Evolutionary conservation across 2,797 vertebrate species (phyloP).

Genomic region (Lepus oiostolus): DNA sequence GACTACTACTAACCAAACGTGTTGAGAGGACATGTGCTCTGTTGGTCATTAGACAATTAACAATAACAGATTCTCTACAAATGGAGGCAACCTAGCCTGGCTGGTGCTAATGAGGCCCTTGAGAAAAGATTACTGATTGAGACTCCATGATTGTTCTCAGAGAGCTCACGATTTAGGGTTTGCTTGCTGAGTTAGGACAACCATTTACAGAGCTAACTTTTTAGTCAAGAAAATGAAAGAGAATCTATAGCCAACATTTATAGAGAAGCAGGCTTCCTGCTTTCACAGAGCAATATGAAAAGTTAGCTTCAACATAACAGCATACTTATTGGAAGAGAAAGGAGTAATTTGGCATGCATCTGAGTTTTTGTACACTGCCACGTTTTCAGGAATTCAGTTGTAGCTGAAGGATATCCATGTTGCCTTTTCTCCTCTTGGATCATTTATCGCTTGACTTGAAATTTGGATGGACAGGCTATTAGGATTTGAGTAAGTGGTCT

Average conservation of each 20-base stretch:
- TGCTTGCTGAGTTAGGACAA: conserved; percentile 4
- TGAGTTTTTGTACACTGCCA: background rate
- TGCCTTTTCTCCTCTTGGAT: background rate
- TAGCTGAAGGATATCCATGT: background rate
- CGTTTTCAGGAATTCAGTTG: conserved; percentile 45
- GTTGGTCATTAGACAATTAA: conserved; percentile 11
- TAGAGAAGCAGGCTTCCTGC: background rate
- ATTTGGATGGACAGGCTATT: background rate
- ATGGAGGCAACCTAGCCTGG: background rate
- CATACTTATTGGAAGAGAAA: background rate
- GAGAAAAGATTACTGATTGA: conserved; percentile 26
- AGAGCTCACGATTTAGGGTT: background rate
- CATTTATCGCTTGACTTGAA: background rate
- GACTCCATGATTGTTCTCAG: background rate
- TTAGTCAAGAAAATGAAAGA: conserved; percentile 50
- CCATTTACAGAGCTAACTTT: conserved; percentile 47
- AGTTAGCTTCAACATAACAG: background rate
- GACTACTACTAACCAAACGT: background rate
- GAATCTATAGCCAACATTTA: background rate
- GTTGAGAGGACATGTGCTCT: background rate
- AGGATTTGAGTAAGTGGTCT: background rate
- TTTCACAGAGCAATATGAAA: background rate
- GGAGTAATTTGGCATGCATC: background rate
- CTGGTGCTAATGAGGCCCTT: conserved; percentile 9
- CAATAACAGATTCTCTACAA: background rate